These are phyloP conservation scores for Atethmia centrago DNA, from an alignment of 2,888 invertebrate genomes.

Conservation along the genomic window DNA sequence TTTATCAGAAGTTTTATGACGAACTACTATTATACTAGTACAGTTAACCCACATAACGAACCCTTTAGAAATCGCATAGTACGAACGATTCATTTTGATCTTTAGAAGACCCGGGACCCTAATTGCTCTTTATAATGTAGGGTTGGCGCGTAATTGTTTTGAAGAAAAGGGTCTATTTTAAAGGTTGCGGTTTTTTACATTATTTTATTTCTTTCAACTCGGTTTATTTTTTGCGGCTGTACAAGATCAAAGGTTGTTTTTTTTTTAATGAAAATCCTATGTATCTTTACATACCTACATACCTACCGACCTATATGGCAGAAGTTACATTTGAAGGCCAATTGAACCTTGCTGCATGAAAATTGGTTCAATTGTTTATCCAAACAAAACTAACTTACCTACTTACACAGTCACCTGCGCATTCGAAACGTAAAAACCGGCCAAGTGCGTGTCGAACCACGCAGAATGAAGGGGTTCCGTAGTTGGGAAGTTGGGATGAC, in stretches of 20 bases:
- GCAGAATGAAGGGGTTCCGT: no score
- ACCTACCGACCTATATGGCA: neutral
- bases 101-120: conserved; percentile 17
- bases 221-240: neutral
- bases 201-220: neutral
- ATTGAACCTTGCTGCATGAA: neutral
- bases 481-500: no score
- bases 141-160: conserved; percentile 9
- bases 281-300: neutral
- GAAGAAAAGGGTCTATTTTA: neutral
- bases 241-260: neutral
- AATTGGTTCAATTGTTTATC: neutral
- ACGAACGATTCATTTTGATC: conserved; percentile 31
- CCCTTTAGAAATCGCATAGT: conserved; percentile 1
- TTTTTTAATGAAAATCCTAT: neutral
- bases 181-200: neutral
- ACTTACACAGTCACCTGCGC: neutral
- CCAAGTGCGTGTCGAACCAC: no score
- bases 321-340: neutral
- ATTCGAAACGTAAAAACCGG: neutral
- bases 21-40: neutral
- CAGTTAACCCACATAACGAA: conserved; percentile 10
- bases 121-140: conserved; percentile 34
- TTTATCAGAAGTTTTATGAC: neutral
- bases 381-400: neutral